These are phyloP conservation scores for Phymanthus crucifer DNA, from an alignment of 92 coral and sea anemone genomes.

Conservation along the genomic window DNA sequence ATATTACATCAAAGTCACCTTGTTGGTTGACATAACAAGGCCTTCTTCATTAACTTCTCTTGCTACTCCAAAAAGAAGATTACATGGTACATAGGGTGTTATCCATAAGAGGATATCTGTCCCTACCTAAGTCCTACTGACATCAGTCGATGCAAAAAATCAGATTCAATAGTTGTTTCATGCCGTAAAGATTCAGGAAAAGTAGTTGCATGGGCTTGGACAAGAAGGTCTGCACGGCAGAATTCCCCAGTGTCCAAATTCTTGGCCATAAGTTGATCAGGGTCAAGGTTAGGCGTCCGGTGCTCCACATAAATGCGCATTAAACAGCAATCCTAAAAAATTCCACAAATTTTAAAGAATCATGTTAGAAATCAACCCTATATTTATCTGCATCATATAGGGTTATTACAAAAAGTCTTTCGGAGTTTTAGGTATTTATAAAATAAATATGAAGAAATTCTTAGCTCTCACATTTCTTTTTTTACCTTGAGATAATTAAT, in stretches of 20 bases:
- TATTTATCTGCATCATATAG: too few relatives aligned
- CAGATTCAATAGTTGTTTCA: slow-evolving; percentile 9
- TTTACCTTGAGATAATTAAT: slow-evolving; percentile 74
- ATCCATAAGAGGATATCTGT: neutral
- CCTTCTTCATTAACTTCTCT: too few relatives aligned
- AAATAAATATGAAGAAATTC: too few relatives aligned
- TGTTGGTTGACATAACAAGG: too few relatives aligned
- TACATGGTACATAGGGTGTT: neutral
- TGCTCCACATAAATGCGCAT: slow-evolving; percentile 70
- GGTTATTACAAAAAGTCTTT: too few relatives aligned
- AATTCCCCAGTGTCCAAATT: slow-evolving; percentile 88
- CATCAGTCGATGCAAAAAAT: slow-evolving; percentile 3
- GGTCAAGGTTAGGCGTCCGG: slow-evolving; percentile 75
- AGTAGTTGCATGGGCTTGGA: slow-evolving; percentile 39
- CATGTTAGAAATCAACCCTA: too few relatives aligned
- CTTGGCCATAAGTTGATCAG: slow-evolving; percentile 81
- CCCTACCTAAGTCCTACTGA: slow-evolving; percentile 5
- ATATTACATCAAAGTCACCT: too few relatives aligned
- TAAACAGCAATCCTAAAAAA: slow-evolving; percentile 66
- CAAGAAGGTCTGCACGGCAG: slow-evolving; percentile 75
- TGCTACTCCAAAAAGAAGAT: too few relatives aligned
- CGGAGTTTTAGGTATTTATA: neutral
- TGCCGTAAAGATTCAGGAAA: slow-evolving; percentile 1
- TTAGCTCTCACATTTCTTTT: neutral
- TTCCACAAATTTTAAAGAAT: neutral